Evolutionary conservation across 2,113 vertebrate genomes (phyloP).

Genomic region (Donacobius atricapilla): DNA sequence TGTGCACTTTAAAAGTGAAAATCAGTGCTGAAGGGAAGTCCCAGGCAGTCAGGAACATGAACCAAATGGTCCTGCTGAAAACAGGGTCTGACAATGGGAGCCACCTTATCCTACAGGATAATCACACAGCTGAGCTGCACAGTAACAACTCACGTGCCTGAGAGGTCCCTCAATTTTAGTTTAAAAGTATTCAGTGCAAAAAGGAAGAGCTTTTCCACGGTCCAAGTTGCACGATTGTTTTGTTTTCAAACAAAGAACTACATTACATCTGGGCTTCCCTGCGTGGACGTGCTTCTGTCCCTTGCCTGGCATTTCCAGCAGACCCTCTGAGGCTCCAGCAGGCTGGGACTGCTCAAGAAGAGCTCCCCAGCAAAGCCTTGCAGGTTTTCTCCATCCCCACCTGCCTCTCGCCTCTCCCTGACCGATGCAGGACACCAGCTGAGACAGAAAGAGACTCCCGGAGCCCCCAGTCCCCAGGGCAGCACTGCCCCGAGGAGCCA

Average conservation of each 20-base stretch:
- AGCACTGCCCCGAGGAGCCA: neutral
- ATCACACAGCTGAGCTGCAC: neutral
- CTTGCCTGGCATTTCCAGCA: neutral
- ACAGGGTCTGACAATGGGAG: neutral
- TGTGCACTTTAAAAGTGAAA: neutral
- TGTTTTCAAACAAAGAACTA: neutral
- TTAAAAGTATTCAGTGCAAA: neutral
- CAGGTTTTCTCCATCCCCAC: neutral
- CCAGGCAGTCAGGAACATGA: neutral
- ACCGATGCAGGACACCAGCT: neutral
- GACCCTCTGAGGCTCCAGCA: neutral
- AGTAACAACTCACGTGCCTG: accelerated
- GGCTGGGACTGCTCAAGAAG: no score
- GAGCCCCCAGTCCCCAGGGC: neutral
- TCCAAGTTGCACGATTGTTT: neutral
- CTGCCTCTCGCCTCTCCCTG: neutral
- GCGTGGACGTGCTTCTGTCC: accelerated
- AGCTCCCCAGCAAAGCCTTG: neutral
- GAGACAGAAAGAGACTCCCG: neutral
- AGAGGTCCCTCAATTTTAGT: neutral
- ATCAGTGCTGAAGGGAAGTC: neutral
- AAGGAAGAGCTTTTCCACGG: neutral
- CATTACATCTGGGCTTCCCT: neutral
- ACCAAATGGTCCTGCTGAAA: neutral
- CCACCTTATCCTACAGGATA: neutral